Evolutionary conservation across 2,888 invertebrate species (phyloP).

Genomic region (Erebia palarica): DNA sequence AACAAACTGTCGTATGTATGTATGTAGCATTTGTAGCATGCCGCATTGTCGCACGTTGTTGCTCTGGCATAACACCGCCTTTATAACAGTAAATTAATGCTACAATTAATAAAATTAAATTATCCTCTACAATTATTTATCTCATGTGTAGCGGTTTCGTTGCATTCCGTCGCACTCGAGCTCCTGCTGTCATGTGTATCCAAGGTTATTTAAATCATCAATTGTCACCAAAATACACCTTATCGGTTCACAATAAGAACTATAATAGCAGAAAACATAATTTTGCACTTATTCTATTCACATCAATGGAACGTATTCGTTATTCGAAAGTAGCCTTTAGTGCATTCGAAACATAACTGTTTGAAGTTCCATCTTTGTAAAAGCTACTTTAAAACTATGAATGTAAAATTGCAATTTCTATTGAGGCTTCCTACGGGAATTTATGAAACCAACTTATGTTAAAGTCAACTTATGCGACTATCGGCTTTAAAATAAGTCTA

Average conservation of each 20-base stretch:
- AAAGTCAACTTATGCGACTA: not conserved
- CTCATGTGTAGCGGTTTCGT: slow-evolving; percentile 48
- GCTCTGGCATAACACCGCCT: no score
- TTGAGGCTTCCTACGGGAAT: slow-evolving; percentile 7
- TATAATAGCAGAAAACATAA: slow-evolving; percentile 9
- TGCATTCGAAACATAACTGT: slow-evolving; percentile 36
- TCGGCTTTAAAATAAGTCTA: not conserved
- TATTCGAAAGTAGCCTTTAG: slow-evolving; percentile 41
- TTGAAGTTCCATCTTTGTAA: slow-evolving; percentile 10
- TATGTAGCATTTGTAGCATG: no score
- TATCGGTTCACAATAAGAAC: not conserved
- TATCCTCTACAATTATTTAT: slow-evolving; percentile 14
- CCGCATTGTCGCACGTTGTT: no score
- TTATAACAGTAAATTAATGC: not conserved
- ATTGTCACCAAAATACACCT: slow-evolving; percentile 8
- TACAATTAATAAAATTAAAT: not conserved
- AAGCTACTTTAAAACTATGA: not conserved
- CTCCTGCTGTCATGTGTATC: slow-evolving; percentile 58
- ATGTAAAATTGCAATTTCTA: not conserved
- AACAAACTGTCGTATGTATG: no score
- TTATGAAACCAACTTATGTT: slow-evolving; percentile 11
- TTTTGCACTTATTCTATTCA: slow-evolving; percentile 30
- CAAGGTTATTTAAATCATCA: slow-evolving; percentile 7
- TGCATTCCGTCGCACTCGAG: slow-evolving; percentile 76
- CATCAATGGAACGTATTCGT: slow-evolving; percentile 30